phyloP scores from a whole-genome alignment of 2,888 invertebrate species.

The Piscicola geometra region DNA sequence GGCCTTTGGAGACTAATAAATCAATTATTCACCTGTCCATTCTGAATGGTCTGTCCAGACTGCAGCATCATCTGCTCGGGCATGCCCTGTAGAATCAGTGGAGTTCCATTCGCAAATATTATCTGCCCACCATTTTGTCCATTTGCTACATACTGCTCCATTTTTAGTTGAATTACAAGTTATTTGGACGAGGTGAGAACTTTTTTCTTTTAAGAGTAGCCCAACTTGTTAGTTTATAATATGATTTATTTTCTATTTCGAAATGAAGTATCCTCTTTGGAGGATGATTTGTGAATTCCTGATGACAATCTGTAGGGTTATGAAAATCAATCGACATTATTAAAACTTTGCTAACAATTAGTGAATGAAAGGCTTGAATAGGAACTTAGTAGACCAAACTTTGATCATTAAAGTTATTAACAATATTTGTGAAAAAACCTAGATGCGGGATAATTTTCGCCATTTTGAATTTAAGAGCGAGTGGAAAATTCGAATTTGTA shows the following conservation, averaged over 20 bases:
- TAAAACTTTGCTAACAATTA: no score
- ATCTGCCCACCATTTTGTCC: slow-evolving; percentile 29
- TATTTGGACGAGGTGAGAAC: no score
- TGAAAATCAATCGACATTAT: no score
- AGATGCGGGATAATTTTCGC: not conserved
- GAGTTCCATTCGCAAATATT: slow-evolving; percentile 26
- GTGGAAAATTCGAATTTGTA: not conserved
- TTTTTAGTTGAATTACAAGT: not conserved
- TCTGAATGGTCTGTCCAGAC: slow-evolving; percentile 34
- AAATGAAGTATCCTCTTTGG: not conserved
- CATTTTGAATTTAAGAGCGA: not conserved
- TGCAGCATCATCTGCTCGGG: slow-evolving; percentile 29
- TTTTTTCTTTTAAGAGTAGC: no score
- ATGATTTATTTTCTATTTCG: no score
- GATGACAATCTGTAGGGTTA: not conserved
- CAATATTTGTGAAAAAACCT: no score
- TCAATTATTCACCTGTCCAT: slow-evolving; percentile 29
- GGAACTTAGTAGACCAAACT: no score
- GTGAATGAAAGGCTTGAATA: no score
- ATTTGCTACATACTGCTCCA: slow-evolving; percentile 34
- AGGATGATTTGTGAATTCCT: not conserved
- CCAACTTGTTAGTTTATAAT: no score
- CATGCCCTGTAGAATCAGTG: slow-evolving; percentile 22
- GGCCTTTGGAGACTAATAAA: not conserved
- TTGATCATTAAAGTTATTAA: no score